phyloP scores from a whole-genome alignment of 2,113 vertebrate species.

The Cettia cetti region DNA sequence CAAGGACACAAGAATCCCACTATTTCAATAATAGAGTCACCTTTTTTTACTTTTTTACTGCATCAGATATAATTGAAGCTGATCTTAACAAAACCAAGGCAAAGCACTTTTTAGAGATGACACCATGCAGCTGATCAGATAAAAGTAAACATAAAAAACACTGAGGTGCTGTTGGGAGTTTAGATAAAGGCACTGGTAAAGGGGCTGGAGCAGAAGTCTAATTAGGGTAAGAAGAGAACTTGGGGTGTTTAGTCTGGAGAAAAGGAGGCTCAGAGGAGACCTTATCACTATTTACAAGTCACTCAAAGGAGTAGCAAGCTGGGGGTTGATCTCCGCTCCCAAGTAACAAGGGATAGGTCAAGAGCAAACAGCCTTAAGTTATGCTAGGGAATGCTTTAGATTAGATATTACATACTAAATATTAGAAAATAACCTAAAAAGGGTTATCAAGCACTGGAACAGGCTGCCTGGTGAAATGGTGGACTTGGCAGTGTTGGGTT shows the following conservation, averaged over 20 bases:
- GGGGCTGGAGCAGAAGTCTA: not conserved
- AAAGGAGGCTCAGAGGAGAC: not conserved
- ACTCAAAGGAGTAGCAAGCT: fast-evolving
- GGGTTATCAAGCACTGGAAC: too few species aligned
- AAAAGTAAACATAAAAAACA: not conserved
- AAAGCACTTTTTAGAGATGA: not conserved
- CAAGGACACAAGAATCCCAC: not conserved
- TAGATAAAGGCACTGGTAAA: not conserved
- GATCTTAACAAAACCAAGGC: not conserved
- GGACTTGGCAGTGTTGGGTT: not conserved
- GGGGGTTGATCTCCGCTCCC: not conserved
- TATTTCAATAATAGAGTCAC: not conserved
- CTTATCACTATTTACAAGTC: not conserved
- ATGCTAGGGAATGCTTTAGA: not conserved
- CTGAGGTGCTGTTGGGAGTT: fast-evolving
- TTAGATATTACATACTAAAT: too few species aligned
- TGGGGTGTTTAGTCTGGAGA: not conserved
- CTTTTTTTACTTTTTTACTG: not conserved
- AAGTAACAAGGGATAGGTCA: not conserved
- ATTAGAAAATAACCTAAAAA: too few species aligned
- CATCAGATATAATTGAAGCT: not conserved
- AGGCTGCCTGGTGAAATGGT: not conserved
- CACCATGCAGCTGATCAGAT: not conserved
- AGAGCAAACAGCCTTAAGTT: not conserved
- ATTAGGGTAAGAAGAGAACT: not conserved